Evolutionary conservation across 2,888 invertebrate genomes (phyloP).

Genomic region (Thymelicus lineola): DNA sequence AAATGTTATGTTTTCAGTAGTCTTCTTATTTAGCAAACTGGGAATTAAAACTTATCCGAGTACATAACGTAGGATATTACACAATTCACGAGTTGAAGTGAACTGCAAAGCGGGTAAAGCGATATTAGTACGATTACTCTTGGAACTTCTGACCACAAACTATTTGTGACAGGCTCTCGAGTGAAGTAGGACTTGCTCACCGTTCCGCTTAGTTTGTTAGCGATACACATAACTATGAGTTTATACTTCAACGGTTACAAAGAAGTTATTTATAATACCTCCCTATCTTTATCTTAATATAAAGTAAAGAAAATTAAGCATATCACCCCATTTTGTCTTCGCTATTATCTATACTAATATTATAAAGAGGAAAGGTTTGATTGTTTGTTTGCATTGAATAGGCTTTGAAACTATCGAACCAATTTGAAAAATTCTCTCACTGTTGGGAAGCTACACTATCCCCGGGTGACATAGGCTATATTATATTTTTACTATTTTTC

Average conservation of each 20-base stretch:
- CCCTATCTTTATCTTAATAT: too few relatives aligned
- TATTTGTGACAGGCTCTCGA: slow-evolving; percentile 56
- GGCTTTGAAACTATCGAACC: too few relatives aligned
- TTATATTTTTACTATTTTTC: too few relatives aligned
- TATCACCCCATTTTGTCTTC: too few relatives aligned
- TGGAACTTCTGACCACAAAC: slow-evolving; percentile 69
- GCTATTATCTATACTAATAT: too few relatives aligned
- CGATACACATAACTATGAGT: neutral
- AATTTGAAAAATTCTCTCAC: too few relatives aligned
- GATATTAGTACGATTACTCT: slow-evolving; percentile 69
- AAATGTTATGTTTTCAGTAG: neutral
- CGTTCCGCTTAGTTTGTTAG: slow-evolving; percentile 45
- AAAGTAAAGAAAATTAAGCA: too few relatives aligned
- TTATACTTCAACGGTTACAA: neutral
- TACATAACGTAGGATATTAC: slow-evolving; percentile 76
- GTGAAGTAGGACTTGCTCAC: slow-evolving; percentile 42
- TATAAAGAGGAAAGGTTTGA: too few relatives aligned
- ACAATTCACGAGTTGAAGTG: slow-evolving; percentile 54
- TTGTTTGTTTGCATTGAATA: too few relatives aligned
- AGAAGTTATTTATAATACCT: neutral
- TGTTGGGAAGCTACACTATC: too few relatives aligned
- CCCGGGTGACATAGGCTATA: too few relatives aligned
- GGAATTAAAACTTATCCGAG: slow-evolving; percentile 58
- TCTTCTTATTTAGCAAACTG: slow-evolving; percentile 52
- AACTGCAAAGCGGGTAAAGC: slow-evolving; percentile 52